A percentile compares a stretch with the other conserved stretches of the same genome.
These are phyloP conservation scores for Papilio helenus DNA, from an alignment of 1,140 invertebrate species.

Conservation along the genomic window DNA sequence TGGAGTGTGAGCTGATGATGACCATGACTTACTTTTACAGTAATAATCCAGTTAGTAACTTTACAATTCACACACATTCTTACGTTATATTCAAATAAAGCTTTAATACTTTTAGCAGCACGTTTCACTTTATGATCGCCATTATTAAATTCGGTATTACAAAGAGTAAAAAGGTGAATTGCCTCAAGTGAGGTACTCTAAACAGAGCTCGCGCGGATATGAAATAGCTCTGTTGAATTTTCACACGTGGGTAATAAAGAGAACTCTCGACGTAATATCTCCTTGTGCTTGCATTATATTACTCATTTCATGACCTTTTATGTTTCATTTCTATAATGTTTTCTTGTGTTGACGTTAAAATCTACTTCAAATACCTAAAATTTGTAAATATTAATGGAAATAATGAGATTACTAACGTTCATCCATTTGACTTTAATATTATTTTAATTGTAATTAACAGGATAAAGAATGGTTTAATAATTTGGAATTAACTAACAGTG, in stretches of 20 bases:
- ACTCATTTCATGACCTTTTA: slow-evolving; percentile 16
- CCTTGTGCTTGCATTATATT: slow-evolving; percentile 18
- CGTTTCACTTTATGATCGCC: background rate
- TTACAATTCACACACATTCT: background rate
- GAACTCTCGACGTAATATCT: slow-evolving; percentile 7
- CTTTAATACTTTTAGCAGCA: background rate
- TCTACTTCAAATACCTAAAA: no score
- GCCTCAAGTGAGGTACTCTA: slow-evolving; percentile 10
- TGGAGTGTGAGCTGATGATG: no score
- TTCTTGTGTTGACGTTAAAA: background rate
- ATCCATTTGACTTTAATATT: no score
- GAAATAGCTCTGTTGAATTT: slow-evolving; percentile 25
- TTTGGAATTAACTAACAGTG: no score
- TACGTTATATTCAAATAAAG: background rate
- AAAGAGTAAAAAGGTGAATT: slow-evolving; percentile 23
- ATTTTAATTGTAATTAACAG: no score
- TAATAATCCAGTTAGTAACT: background rate
- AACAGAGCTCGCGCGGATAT: slow-evolving; percentile 10
- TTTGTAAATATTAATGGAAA: no score
- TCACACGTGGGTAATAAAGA: slow-evolving; percentile 21
- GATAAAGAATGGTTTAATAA: no score
- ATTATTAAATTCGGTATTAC: slow-evolving; percentile 21
- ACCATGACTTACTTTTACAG: no score
- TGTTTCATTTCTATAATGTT: slow-evolving; percentile 3
- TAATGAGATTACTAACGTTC: no score